These are phyloP conservation scores for Pogona vitticeps DNA, from an alignment of 2,113 vertebrate species.

Conservation along the genomic window DNA sequence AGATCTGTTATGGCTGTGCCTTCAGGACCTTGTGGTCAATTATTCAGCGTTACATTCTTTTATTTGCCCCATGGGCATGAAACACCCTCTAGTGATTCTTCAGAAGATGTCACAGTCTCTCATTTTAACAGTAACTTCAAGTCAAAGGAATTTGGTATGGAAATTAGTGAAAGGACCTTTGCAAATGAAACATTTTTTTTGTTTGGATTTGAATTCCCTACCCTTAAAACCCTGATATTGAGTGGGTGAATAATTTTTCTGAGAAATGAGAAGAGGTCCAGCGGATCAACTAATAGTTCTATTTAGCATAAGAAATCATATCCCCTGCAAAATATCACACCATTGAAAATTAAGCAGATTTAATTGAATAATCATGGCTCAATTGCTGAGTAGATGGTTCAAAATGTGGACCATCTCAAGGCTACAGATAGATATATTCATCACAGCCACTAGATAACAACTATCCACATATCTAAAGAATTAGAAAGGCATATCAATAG, in stretches of 20 bases:
- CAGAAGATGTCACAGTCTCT: constrained; percentile 27
- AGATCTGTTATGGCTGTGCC: constrained; percentile 52
- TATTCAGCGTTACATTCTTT: constrained; percentile 53
- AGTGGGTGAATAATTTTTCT: neutral
- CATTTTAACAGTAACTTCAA: constrained; percentile 32
- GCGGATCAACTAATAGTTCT: no score
- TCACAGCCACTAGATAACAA: neutral
- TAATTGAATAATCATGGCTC: no score
- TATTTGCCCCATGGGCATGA: constrained; percentile 45
- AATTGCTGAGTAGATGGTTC: no score
- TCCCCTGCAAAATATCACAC: no score
- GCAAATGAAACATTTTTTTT: constrained; percentile 38
- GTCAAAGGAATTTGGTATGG: constrained; percentile 23
- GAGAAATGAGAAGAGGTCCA: no score
- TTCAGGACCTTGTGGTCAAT: constrained; percentile 59
- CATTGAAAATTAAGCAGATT: no score
- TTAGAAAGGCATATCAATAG: neutral
- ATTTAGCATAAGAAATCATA: no score
- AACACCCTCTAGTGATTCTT: constrained; percentile 40
- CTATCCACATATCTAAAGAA: neutral
- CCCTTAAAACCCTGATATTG: neutral
- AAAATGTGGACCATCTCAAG: no score
- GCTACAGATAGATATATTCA: no score
- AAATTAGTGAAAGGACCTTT: neutral
- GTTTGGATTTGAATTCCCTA: constrained; percentile 25